Conservation (phyloP, 1,140 invertebrate genomes). For the Pogonognathellus flavescens region DNA sequence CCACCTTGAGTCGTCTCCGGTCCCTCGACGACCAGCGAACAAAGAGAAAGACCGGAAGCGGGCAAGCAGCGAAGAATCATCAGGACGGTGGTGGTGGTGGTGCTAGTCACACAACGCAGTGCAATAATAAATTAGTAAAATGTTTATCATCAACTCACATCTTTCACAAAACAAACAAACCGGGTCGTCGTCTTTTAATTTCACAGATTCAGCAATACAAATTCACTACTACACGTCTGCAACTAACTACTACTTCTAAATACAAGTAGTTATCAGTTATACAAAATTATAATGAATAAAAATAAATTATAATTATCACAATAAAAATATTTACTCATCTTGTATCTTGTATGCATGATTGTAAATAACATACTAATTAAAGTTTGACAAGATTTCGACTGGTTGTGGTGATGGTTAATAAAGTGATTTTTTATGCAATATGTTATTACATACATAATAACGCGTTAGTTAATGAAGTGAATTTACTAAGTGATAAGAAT, state of each 20-base stretch:
- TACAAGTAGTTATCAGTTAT: neutral
- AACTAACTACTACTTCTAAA: neutral
- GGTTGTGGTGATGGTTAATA: neutral
- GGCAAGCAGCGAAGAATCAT: neutral
- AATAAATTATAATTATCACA: neutral
- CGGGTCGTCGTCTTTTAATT: neutral
- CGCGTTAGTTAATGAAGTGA: neutral
- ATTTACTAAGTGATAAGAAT: neutral
- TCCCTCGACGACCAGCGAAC: neutral
- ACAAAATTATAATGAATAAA: neutral
- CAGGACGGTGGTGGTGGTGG: slow-evolving; percentile 1
- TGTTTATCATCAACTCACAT: neutral
- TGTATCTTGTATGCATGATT: neutral
- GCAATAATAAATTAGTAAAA: slow-evolving; percentile 31
- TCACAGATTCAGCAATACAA: slow-evolving; percentile 27
- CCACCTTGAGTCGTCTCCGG: slow-evolving; percentile 3
- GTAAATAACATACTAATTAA: neutral
- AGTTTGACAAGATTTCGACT: slow-evolving; percentile 26
- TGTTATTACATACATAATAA: neutral
- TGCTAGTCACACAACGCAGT: slow-evolving; percentile 15
- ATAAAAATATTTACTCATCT: neutral
- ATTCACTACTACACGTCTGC: neutral
- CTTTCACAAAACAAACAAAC: neutral
- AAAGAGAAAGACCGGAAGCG: neutral
- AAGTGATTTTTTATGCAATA: slow-evolving; percentile 25